Evolutionary conservation across 2,797 vertebrate genomes (phyloP), one percentile per base, ranked within the genome.

Genomic region (Oophaga sylvatica): DNA sequence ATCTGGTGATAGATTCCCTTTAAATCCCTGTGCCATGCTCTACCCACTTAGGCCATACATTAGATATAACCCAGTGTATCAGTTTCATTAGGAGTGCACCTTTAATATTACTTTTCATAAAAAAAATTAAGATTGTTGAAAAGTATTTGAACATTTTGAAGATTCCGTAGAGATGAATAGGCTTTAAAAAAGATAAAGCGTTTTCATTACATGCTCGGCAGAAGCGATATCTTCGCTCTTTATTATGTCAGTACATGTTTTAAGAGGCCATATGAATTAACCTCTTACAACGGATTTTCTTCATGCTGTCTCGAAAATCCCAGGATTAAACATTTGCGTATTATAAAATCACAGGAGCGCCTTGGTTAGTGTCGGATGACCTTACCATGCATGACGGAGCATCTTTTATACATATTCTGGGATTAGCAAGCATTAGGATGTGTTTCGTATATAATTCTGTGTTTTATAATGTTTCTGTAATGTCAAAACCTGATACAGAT

Each of bases 241-340:
- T 84, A 84, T 62, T 84, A 75, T 76, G 71, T 63, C 83, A 63
- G 83, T 17, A 31, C 83, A 76, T 84, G 68, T 77, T 84, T 77
- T 84, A 84, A 84, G 59, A 77, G 71, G 83, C 60, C 71, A 84
- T 10, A 62, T 29, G 71, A 77, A 84, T 77, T 84, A 84, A 77
- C 83, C 59, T 84, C 83, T 76, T 22, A 63, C 57, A 84, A 53
- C 29, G 41, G 63, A 77, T 84, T 77, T 63, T 63, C 57, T 84
- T 84, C 35, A 77, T n/a, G 35, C 71, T n/a, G 35, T 63, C 70
- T 65, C 15, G 57, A 48, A 76, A 84, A 76, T 77, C 83, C 57
- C 41, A 11, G 83, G 71, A 84, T 84, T 76, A 84, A 77, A 84
- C 22, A 84, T 84, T 84, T 76, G 71, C 48, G 62, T 77, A 48